Evolutionary conservation across 2,113 vertebrate genomes (phyloP), one percentile per base, ranked within the genome.

Genomic region (Brienomyrus brachyistius): DNA sequence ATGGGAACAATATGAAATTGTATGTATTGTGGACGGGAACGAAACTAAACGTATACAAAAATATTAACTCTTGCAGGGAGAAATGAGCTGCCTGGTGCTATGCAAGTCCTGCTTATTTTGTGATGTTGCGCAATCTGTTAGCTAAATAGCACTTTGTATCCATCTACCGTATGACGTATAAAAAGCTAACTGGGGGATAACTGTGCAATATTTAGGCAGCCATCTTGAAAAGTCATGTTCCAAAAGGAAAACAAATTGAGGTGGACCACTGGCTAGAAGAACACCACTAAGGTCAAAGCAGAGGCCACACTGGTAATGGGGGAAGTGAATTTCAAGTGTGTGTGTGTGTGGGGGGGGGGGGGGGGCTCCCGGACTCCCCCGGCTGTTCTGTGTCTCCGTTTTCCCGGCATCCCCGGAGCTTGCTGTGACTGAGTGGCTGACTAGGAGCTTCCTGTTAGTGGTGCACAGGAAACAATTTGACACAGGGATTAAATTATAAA

Each of bases 401-500:
- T 93, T 93, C 93, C 93, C 94, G 94, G 92, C 94, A 93, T 91
- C 90, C 91, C 89, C 89, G 51, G 92, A 91, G 91, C 86, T 92
- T 90, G 92, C 91, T 19, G 54, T 93, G 92, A 93, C 51, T 84
- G 90, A 92, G 93, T 89, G 92, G 6, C 31, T 90, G 40, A 88
- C 90, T 48, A 90, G 91, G 89, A 92, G 93, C 94, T 95, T 95
- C 94, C 94, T 94, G 92, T 91, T 23, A 74, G 62, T n/a, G 90
- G 92, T 92, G 92, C 40, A 86, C 94, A 94, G 94, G 95, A 95
- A 95, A 93, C 93, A 92, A 94, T 95, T 94, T 94, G 93, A 94
- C 93, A 95, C 90, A 92, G 94, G 93, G 94, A 95, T 95, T 94
- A 95, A 91, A 92, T 90, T 88, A 93, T 91, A 92, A 92, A 21